Conservation (phyloP, 2,113 vertebrate genomes). For the Psammodynastes pulverulentus region DNA sequence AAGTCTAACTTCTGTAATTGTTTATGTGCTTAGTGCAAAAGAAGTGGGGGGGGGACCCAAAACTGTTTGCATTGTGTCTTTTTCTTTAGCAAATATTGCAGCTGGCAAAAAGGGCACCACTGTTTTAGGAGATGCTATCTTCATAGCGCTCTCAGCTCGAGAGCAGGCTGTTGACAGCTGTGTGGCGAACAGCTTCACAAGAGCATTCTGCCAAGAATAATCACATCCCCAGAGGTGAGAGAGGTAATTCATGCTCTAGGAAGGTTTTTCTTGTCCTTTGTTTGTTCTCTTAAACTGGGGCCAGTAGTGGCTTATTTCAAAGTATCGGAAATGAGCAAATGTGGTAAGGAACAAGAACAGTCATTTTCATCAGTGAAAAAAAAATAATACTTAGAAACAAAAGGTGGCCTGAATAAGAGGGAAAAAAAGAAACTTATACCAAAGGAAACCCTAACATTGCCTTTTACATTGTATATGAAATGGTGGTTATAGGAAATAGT, state of each 20-base stretch:
- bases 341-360: background rate
- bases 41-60: accelerated
- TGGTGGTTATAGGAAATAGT: background rate
- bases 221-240: conserved; percentile 44
- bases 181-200: conserved; percentile 28
- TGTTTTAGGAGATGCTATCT: conserved; percentile 13
- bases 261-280: conserved; percentile 19
- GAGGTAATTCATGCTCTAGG: conserved; percentile 28
- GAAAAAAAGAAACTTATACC: background rate
- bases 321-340: conserved; percentile 10
- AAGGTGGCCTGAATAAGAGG: background rate
- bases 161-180: background rate
- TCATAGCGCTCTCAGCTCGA: background rate
- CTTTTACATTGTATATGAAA: background rate
- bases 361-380: background rate
- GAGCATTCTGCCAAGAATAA: background rate
- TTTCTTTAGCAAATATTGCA: conserved; percentile 19
- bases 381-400: background rate
- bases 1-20: background rate
- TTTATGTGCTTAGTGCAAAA: background rate
- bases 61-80: conserved; percentile 14
- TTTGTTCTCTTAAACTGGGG: conserved; percentile 22
- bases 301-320: conserved; percentile 32
- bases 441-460: background rate
- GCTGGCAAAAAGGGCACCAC: conserved; percentile 24